Conservation (phyloP, 1,140 invertebrate genomes). For the Bursaphelenchus mucronatus region DNA sequence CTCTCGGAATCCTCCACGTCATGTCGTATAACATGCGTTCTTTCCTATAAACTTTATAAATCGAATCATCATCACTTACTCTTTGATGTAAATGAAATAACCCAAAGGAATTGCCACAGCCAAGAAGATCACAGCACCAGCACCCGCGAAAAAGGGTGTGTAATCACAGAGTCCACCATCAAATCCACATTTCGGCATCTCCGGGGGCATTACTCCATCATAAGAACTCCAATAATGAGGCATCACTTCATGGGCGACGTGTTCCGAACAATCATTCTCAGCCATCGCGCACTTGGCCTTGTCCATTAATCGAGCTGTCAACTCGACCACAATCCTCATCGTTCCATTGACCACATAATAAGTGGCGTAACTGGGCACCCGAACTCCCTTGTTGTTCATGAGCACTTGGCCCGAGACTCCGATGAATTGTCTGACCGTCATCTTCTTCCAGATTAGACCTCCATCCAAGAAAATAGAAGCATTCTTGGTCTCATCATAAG, state of each 20-base stretch:
- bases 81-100: slow-evolving; percentile 59
- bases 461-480: slow-evolving; percentile 51
- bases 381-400: slow-evolving; percentile 58
- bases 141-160: slow-evolving; percentile 45
- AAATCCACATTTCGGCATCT: slow-evolving; percentile 57
- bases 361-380: slow-evolving; percentile 60
- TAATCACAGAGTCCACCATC: slow-evolving; percentile 57
- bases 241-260: slow-evolving; percentile 55
- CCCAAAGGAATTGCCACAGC: slow-evolving; percentile 44
- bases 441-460: slow-evolving; percentile 53
- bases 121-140: slow-evolving; percentile 49
- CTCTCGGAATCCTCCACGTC: slow-evolving; percentile 56
- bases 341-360: slow-evolving; percentile 56
- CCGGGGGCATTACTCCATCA: slow-evolving; percentile 45
- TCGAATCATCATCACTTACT: slow-evolving; percentile 35
- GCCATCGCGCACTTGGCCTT: slow-evolving; percentile 46
- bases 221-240: slow-evolving; percentile 53
- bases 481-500: slow-evolving; percentile 54
- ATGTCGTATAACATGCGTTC: slow-evolving; percentile 54
- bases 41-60: slow-evolving; percentile 49
- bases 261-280: slow-evolving; percentile 55
- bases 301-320: slow-evolving; percentile 52
- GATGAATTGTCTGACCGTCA: slow-evolving; percentile 60
- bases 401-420: slow-evolving; percentile 54
- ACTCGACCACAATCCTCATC: slow-evolving; percentile 56